Conservation (phyloP, 2,113 vertebrate genomes). For the Rhipidura dahli region DNA sequence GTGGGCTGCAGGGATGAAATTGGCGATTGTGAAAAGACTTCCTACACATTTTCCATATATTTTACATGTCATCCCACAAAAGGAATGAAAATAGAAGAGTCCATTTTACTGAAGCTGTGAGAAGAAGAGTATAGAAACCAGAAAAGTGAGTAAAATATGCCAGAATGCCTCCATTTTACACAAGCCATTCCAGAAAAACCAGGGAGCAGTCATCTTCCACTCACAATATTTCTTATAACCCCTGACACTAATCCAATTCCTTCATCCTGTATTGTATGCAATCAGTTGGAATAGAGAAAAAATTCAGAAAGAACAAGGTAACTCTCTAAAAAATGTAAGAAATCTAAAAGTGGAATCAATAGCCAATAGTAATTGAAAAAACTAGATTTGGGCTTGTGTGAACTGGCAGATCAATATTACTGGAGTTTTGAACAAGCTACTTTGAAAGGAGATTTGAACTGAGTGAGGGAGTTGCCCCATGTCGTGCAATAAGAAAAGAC, state of each 20-base stretch:
- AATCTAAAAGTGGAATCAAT: neutral
- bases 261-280: neutral
- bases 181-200: neutral
- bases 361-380: neutral
- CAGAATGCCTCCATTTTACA: neutral
- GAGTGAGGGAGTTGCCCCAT: neutral
- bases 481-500: neutral
- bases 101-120: conserved; percentile 1
- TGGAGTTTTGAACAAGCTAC: neutral
- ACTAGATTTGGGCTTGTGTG: neutral
- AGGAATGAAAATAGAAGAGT: conserved; percentile 46
- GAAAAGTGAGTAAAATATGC: neutral
- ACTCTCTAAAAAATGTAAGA: neutral
- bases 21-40: conserved; percentile 37
- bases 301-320: neutral
- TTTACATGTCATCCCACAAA: conserved; percentile 48
- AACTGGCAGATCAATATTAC: neutral
- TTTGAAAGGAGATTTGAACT: neutral
- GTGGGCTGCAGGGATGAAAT: conserved; percentile 46
- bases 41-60: conserved; percentile 53
- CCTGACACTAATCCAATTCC: neutral
- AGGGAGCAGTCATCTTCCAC: neutral
- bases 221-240: neutral
- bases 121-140: neutral
- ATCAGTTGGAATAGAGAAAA: neutral